A percentile compares a stretch with the other conserved stretches of the same genome.
phyloP scores from a whole-genome alignment of 2,888 invertebrate genomes.

The Stictocephala bisonia region DNA sequence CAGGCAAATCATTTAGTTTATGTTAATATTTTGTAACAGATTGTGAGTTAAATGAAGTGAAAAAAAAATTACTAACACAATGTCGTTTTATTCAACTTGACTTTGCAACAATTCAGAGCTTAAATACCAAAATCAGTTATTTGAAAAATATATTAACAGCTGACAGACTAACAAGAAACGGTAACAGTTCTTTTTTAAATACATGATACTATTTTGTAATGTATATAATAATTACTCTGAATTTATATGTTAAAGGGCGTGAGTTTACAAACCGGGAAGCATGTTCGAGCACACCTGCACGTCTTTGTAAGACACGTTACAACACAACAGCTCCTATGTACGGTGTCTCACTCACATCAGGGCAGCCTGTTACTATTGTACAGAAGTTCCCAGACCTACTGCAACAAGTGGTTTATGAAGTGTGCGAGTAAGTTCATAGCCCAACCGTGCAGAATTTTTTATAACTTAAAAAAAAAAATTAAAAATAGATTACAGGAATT shows the following conservation, averaged over 20 bases:
- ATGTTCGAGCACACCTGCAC: conserved; percentile 75
- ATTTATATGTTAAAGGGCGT: conserved; percentile 64
- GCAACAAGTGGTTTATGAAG: conserved; percentile 93
- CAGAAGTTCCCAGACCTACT: conserved; percentile 93
- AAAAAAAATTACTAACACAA: no score
- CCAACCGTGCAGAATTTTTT: no score
- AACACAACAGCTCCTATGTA: conserved; percentile 96
- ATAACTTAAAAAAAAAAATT: no score
- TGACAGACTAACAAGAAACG: background rate
- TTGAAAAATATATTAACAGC: background rate
- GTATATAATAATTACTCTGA: background rate
- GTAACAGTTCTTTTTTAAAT: background rate
- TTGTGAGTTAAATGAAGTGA: no score
- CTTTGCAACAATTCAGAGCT: no score
- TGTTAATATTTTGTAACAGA: no score
- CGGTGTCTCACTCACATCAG: conserved; percentile 92
- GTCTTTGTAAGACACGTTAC: conserved; percentile 88
- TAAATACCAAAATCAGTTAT: background rate
- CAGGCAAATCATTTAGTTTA: no score
- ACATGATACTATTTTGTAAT: no score
- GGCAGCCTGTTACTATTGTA: conserved; percentile 92
- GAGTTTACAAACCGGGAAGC: conserved; percentile 65
- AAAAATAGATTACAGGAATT: no score
- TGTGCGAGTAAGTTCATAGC: conserved; percentile 89
- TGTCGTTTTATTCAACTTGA: no score